A percentile compares a stretch with the other conserved stretches of the same genome.
phyloP scores from a whole-genome alignment of 1,140 invertebrate genomes.

The Papilio aristodemus region DNA sequence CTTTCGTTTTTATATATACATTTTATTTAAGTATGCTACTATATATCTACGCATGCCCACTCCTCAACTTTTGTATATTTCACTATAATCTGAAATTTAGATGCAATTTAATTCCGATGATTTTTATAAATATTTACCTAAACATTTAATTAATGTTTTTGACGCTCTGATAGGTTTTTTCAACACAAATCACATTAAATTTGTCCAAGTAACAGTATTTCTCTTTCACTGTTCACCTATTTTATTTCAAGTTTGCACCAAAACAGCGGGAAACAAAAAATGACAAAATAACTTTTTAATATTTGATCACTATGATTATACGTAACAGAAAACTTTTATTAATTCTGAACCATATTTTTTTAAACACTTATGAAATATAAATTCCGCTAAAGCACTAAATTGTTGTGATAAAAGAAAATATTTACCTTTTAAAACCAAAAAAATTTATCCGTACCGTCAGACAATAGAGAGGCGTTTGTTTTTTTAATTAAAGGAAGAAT shows the following conservation, averaged over 20 bases:
- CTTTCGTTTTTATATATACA: too few species aligned
- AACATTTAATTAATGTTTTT: background rate
- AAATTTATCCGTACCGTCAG: conserved; percentile 35
- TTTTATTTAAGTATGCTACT: too few species aligned
- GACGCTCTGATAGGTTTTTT: background rate
- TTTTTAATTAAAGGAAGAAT: conserved; percentile 55
- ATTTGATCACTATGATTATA: conserved; percentile 1
- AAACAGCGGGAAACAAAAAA: conserved; percentile 33
- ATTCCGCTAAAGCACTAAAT: conserved; percentile 31
- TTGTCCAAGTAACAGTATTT: background rate
- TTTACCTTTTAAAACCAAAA: conserved; percentile 39
- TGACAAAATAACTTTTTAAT: conserved; percentile 35
- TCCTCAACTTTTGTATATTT: background rate
- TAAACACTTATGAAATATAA: conserved; percentile 37
- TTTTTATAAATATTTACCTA: background rate
- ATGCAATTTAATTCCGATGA: too few species aligned
- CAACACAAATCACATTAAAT: background rate
- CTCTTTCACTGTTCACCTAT: background rate
- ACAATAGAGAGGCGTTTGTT: conserved; percentile 55
- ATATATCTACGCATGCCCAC: background rate
- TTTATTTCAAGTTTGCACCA: conserved; percentile 23
- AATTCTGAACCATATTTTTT: conserved; percentile 37
- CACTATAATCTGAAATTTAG: background rate
- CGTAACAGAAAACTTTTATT: conserved; percentile 19
- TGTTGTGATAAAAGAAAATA: conserved; percentile 33